These are phyloP conservation scores for Sesia bembeciformis DNA, from an alignment of 2,888 invertebrate genomes.

Conservation along the genomic window DNA sequence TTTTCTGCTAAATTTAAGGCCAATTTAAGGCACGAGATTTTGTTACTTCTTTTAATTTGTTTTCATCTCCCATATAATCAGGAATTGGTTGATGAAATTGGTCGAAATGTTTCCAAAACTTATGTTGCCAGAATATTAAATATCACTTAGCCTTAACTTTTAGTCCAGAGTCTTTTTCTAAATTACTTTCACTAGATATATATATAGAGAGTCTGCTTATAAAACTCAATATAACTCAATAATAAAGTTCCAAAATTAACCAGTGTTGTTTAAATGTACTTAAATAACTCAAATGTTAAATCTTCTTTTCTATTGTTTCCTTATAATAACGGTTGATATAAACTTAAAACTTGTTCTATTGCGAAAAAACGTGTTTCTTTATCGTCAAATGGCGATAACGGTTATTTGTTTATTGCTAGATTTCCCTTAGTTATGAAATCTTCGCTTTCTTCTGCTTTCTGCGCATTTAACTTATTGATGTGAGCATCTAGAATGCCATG, in stretches of 20 bases:
- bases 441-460: slow-evolving; percentile 54
- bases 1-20: slow-evolving; percentile 72
- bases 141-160: slow-evolving; percentile 67
- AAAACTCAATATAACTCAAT: slow-evolving; percentile 67
- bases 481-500: slow-evolving; percentile 50
- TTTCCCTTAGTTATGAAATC: slow-evolving; percentile 64
- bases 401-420: slow-evolving; percentile 58
- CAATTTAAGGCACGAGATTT: slow-evolving; percentile 73
- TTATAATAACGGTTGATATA: slow-evolving; percentile 75
- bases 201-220: slow-evolving; percentile 69
- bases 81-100: slow-evolving; percentile 62
- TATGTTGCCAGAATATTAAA: slow-evolving; percentile 60
- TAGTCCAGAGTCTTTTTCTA: slow-evolving; percentile 67
- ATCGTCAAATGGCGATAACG: slow-evolving; percentile 71
- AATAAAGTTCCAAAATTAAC: slow-evolving; percentile 72
- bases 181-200: slow-evolving; percentile 67
- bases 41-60: slow-evolving; percentile 35
- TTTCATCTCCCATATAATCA: slow-evolving; percentile 58
- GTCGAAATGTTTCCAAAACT: slow-evolving; percentile 64
- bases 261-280: slow-evolving; percentile 74
- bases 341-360: slow-evolving; percentile 76
- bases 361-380: slow-evolving; percentile 76
- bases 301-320: slow-evolving; percentile 73
- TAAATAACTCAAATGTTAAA: slow-evolving; percentile 67
- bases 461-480: slow-evolving; percentile 65